Evolutionary conservation across 2,888 invertebrate species (phyloP), one percentile per base, ranked within the genome.

Genomic region (Timandra comae): DNA sequence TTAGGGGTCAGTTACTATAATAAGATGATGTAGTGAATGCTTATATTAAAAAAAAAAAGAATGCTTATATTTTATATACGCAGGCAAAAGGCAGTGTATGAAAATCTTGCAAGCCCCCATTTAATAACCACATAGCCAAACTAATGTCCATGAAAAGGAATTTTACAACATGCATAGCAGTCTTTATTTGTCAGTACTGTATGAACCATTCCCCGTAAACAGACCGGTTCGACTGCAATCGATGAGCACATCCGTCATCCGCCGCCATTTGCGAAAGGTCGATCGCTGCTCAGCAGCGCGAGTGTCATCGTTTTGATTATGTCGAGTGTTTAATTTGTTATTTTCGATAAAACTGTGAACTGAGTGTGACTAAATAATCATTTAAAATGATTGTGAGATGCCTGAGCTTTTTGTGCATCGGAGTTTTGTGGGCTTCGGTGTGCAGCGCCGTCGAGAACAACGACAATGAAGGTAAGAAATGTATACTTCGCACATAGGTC

Each of bases 381-480:
- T 67, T 76, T 72, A 84, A 67, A 77, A 86, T 86, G 86, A 86
- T 86, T 82, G 85, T 86, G 84, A 84, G 86, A 78, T 84, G 75
- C 64, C 68, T 79, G 66, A 76, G 70, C 82, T 61, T 84, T 68
- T 58, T 82, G 74, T 85, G 77, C 73, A 62, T 82, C 63, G 85
- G 78, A 72, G 72, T 80, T 74, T 75, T 84, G 74, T 73, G 68
- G 69, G 75, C 78, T 72, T 69, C 77, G 68, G 79, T 79, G 61
- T 74, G 65, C 63, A 70, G 69, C 63, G 74, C 69, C 49, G 73
- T 74, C 44, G 71, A 75, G 76, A 85, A 82, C 76, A 75, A 75
- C 82, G 81, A 80, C 74, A 84, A 86, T 81, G 84, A 85, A 86
- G 86, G 86, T 85, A 55, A 58, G 60, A 58, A 63, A 61, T n/a